phyloP scores from a whole-genome alignment of 2,888 invertebrate genomes.

The Pyrgus malvae region DNA sequence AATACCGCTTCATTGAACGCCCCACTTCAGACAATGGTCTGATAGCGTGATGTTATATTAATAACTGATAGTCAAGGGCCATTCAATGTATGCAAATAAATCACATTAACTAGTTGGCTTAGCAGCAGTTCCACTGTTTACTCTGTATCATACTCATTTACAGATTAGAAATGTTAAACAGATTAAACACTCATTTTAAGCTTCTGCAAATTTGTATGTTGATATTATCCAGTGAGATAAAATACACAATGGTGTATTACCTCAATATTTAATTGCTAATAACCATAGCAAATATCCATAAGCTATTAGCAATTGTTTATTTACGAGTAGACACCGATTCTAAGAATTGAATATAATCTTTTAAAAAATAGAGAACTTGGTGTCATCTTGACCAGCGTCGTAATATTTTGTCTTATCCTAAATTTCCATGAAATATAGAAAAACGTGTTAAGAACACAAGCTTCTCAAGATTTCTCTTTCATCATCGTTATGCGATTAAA shows the following conservation, averaged over 20 bases:
- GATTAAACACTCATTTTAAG: neutral
- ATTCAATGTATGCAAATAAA: slow-evolving; percentile 3
- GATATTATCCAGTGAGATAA: neutral
- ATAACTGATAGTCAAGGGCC: slow-evolving; percentile 1
- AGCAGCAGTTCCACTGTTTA: too few relatives aligned
- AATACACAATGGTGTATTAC: neutral
- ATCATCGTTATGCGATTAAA: slow-evolving; percentile 39
- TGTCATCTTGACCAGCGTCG: neutral
- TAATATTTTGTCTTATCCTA: neutral
- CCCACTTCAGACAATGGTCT: slow-evolving; percentile 21
- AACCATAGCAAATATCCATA: too few relatives aligned
- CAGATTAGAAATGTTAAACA: neutral
- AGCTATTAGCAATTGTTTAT: too few relatives aligned
- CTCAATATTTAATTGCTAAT: neutral
- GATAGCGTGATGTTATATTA: slow-evolving; percentile 14
- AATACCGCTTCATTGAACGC: slow-evolving; percentile 19
- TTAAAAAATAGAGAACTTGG: too few relatives aligned
- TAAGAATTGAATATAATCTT: too few relatives aligned
- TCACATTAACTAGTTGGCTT: neutral
- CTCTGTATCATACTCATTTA: too few relatives aligned
- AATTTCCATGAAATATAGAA: neutral
- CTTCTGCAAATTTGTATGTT: neutral
- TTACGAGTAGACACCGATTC: too few relatives aligned
- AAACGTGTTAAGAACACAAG: slow-evolving; percentile 18
- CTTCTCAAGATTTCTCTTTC: slow-evolving; percentile 34